phyloP scores from a whole-genome alignment of 2,797 vertebrate genomes.

The Eulemur mongoz region DNA sequence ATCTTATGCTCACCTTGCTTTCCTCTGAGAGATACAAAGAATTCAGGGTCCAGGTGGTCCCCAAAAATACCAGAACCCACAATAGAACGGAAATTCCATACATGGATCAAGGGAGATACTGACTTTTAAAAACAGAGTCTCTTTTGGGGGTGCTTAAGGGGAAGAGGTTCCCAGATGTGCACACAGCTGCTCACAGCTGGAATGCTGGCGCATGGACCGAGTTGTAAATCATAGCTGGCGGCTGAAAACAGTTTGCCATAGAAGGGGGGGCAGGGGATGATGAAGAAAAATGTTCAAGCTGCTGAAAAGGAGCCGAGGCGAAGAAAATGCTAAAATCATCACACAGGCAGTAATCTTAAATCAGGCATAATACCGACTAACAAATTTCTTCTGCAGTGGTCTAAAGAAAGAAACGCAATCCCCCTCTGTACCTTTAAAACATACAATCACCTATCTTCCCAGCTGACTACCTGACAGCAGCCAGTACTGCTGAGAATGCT shows the following conservation, averaged over 20 bases:
- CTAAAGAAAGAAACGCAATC: slow-evolving; percentile 64
- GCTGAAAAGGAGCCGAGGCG: slow-evolving; percentile 62
- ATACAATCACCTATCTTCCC: slow-evolving; percentile 51
- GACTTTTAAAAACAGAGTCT: slow-evolving; percentile 64
- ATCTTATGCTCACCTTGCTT: slow-evolving; percentile 43
- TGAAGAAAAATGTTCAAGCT: slow-evolving; percentile 72
- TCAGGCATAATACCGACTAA: slow-evolving; percentile 76
- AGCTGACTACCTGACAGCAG: slow-evolving; percentile 55
- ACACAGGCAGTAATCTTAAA: slow-evolving; percentile 77
- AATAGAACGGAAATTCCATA: slow-evolving; percentile 64
- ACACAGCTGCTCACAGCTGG: slow-evolving; percentile 82
- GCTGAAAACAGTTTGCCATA: slow-evolving; percentile 75
- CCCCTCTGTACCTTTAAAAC: slow-evolving; percentile 61
- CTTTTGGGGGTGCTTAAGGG: slow-evolving; percentile 55
- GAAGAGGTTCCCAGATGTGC: slow-evolving; percentile 77
- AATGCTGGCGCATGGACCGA: slow-evolving; percentile 60
- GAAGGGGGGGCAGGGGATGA: background rate
- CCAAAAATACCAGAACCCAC: slow-evolving; percentile 56
- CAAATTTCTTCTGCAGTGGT: slow-evolving; percentile 69
- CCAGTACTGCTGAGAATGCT: slow-evolving; percentile 56
- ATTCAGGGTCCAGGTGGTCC: slow-evolving; percentile 44
- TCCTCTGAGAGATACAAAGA: slow-evolving; percentile 56
- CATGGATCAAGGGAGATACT: slow-evolving; percentile 52
- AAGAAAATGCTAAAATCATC: slow-evolving; percentile 80
- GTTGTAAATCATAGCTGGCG: slow-evolving; percentile 72